phyloP scores from a whole-genome alignment of 2,888 invertebrate species.

The Digitonthophagus gazella region DNA sequence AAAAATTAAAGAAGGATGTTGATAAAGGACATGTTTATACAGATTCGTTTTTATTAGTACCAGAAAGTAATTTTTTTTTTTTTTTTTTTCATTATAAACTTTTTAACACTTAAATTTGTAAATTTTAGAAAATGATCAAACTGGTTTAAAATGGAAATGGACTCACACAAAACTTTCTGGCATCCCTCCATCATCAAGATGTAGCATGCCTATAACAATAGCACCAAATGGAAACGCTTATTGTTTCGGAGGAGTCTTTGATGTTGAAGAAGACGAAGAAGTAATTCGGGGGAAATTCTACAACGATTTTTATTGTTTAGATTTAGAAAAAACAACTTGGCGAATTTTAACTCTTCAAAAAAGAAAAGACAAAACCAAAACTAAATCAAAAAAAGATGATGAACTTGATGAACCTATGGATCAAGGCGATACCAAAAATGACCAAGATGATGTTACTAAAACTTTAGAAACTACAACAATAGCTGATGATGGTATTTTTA shows the following conservation, averaged over 20 bases:
- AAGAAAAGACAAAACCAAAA: constrained; percentile 48
- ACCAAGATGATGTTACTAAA: constrained; percentile 41
- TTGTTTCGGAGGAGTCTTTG: constrained; percentile 85
- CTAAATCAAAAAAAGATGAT: constrained; percentile 50
- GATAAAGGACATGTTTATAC: constrained; percentile 70
- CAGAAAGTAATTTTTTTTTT: constrained; percentile 59
- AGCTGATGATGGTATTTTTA: constrained; percentile 79
- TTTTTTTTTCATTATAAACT: background rate
- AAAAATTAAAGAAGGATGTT: constrained; percentile 69
- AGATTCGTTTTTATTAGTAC: constrained; percentile 66
- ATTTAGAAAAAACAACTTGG: constrained; percentile 75
- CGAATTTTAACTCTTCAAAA: constrained; percentile 55
- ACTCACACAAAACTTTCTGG: constrained; percentile 65
- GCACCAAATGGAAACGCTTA: constrained; percentile 67
- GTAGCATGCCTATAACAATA: constrained; percentile 66
- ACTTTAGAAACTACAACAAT: constrained; percentile 47
- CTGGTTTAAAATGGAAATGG: constrained; percentile 71
- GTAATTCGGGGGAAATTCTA: constrained; percentile 75
- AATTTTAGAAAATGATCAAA: constrained; percentile 59
- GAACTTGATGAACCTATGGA: constrained; percentile 9
- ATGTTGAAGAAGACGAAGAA: constrained; percentile 76
- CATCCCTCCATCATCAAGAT: constrained; percentile 61
- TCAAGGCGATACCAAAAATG: constrained; percentile 45
- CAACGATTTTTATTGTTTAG: constrained; percentile 74
- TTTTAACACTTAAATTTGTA: no score